Base-by-base conservation (phyloP, 2,888 invertebrate genomes). In the Oscheius sp. region DNA sequence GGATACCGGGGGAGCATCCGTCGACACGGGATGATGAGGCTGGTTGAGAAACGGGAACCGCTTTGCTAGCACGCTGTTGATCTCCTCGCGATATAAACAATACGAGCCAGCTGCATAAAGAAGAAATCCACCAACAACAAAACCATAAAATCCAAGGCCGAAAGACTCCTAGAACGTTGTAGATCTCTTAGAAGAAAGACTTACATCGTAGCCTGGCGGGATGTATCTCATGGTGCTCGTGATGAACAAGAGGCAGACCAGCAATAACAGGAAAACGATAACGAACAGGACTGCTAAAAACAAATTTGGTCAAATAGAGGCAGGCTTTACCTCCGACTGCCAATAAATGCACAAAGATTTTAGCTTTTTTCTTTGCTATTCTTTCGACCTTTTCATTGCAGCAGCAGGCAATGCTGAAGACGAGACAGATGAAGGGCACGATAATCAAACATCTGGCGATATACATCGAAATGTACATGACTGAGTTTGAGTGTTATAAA, bases 101-200 rank as follows among this genome's bases (percentile, higher is more conserved):
- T 72, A 72, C 2, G 62, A 48, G 50, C 53, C 72, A 13, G 48
- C 10, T 9, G 32, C 4, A 29, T 55, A 72, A 2, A 59, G n/a
- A 13, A 72, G 13, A 13, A 48, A 21, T 60, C 72, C 72, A 9
- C 51, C 60, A 10, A 72, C 62, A 29, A 72, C 72, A 35, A 62
- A 72, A 13, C 37, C 29, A 29, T 62, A 72, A 32, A 60, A 72
- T 13, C 72, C 72, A n/a, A 42, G n/a, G n/a, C 72, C 72, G 37
- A 62, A 48, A 2, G 63, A 62, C 21, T 60, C 50, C 72, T 72
- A 21, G 21, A 32, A 13, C 21, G 4, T 29, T 13, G 3, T 59
- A 32, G 32, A 11, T 33, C 7, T 21, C 11, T 53, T 2, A 53
- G 7, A 9, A 11, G 53, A 53, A 35, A 65, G 4, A 62, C 62